Evolutionary conservation across 2,888 invertebrate species (phyloP).

Genomic region (Habroteleia sp.): DNA sequence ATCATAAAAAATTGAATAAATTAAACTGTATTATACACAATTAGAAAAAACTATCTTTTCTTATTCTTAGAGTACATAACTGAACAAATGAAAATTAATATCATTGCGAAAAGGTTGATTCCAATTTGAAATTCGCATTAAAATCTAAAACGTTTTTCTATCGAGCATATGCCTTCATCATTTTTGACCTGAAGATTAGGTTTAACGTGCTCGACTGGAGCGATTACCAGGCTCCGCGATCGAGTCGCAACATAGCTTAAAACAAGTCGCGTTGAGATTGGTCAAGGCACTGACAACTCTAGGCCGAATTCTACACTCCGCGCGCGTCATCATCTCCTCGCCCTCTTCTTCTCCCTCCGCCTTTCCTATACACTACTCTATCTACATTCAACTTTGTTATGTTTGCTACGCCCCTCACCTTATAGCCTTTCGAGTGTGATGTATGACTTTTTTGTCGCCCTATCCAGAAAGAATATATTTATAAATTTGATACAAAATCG

Average conservation of each 20-base stretch:
- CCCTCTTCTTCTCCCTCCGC: constrained; percentile 60
- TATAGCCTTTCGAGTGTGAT: constrained; percentile 26
- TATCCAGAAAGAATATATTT: constrained; percentile 31
- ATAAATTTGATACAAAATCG: constrained; percentile 18
- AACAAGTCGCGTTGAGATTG: constrained; percentile 80
- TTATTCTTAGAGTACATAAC: too few species aligned
- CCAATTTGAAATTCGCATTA: too few species aligned
- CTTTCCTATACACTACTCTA: constrained; percentile 41
- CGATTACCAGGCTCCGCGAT: constrained; percentile 75
- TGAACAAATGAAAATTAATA: too few species aligned
- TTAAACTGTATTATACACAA: too few species aligned
- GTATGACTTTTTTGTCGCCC: constrained; percentile 28
- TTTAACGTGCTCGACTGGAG: constrained; percentile 26
- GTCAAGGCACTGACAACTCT: constrained; percentile 79
- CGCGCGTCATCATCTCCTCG: constrained; percentile 53
- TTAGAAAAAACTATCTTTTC: too few species aligned
- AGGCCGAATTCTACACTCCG: constrained; percentile 69
- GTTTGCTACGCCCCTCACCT: constrained; percentile 17
- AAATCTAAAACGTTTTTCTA: too few species aligned
- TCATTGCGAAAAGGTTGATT: too few species aligned
- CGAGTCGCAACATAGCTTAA: constrained; percentile 77
- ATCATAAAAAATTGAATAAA: too few species aligned
- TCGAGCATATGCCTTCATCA: too few species aligned
- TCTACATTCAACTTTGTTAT: constrained; percentile 35
- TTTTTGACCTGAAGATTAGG: constrained; percentile 3